A percentile compares a stretch with the other conserved stretches of the same genome.
These are phyloP conservation scores for Hydrocynus forskahlii DNA, from an alignment of 2,797 vertebrate genomes.

Conservation along the genomic window DNA sequence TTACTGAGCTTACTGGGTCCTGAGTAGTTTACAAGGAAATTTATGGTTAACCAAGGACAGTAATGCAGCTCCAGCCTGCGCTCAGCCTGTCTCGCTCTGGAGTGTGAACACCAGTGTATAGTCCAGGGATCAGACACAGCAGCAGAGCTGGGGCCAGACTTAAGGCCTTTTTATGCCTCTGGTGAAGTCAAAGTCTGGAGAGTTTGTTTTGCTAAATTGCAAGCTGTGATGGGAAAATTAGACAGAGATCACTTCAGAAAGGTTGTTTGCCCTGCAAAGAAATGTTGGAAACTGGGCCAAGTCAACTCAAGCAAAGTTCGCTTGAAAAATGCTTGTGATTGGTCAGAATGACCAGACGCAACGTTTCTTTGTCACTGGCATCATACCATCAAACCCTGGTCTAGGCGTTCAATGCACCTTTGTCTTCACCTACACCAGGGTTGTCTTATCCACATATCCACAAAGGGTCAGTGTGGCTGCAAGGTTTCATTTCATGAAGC, in stretches of 20 bases:
- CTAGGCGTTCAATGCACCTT: neutral
- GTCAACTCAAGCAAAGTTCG: neutral
- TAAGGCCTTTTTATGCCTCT: neutral
- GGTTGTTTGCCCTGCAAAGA: neutral
- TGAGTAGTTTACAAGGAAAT: slow-evolving; percentile 24
- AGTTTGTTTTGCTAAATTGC: neutral
- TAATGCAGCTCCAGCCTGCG: neutral
- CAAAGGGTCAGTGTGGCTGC: no score
- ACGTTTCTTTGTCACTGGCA: neutral
- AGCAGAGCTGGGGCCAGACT: slow-evolving; percentile 3
- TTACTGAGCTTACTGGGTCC: slow-evolving; percentile 18
- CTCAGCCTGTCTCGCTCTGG: slow-evolving; percentile 6
- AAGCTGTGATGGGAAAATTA: neutral
- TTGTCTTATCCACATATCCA: no score
- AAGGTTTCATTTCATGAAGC: no score
- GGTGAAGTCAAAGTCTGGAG: neutral
- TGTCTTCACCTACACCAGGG: no score
- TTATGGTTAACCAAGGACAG: slow-evolving; percentile 21
- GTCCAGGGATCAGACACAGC: neutral
- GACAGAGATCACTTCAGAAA: neutral
- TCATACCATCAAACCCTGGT: neutral
- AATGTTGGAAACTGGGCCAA: neutral
- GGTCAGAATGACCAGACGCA: neutral
- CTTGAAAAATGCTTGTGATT: neutral
- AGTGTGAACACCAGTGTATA: neutral